Conservation (phyloP, 1,140 invertebrate species). For the Euura saliciscinereae region DNA sequence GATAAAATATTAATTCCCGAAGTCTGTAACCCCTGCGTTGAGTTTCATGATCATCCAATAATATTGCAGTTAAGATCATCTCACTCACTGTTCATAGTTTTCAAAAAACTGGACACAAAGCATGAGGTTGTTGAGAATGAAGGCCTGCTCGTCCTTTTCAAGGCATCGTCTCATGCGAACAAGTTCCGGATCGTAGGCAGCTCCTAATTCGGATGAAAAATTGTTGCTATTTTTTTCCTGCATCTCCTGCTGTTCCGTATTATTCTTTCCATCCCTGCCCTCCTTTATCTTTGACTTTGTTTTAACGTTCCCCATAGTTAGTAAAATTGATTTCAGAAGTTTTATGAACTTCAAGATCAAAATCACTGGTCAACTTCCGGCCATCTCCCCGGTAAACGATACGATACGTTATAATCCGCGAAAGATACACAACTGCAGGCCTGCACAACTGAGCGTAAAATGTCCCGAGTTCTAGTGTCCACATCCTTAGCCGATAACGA, state of each 20-base stretch:
- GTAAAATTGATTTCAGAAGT: background rate
- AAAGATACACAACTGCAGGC: slow-evolving; percentile 43
- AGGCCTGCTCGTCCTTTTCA: slow-evolving; percentile 66
- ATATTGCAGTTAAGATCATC: slow-evolving; percentile 29
- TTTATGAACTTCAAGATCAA: background rate
- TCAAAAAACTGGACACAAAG: slow-evolving; percentile 78
- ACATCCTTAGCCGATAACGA: too few species aligned
- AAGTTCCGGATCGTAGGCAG: slow-evolving; percentile 36
- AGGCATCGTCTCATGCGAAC: slow-evolving; percentile 65
- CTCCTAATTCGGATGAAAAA: background rate
- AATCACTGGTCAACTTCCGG: background rate
- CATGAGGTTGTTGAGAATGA: slow-evolving; percentile 78
- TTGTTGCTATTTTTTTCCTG: background rate
- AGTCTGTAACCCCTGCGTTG: slow-evolving; percentile 21
- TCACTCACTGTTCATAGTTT: slow-evolving; percentile 75
- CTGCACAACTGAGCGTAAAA: too few species aligned
- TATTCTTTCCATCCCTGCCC: slow-evolving; percentile 44
- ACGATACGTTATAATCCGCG: slow-evolving; percentile 20
- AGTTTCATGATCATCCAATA: slow-evolving; percentile 36
- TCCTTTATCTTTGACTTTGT: slow-evolving; percentile 49
- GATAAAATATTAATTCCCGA: too few species aligned
- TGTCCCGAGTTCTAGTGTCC: too few species aligned
- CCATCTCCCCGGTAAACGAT: slow-evolving; percentile 3
- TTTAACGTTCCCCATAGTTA: slow-evolving; percentile 53
- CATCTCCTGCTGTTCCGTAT: slow-evolving; percentile 18